Base-by-base conservation (phyloP, 2,797 vertebrate genomes). In the Denticeps clupeoides region DNA sequence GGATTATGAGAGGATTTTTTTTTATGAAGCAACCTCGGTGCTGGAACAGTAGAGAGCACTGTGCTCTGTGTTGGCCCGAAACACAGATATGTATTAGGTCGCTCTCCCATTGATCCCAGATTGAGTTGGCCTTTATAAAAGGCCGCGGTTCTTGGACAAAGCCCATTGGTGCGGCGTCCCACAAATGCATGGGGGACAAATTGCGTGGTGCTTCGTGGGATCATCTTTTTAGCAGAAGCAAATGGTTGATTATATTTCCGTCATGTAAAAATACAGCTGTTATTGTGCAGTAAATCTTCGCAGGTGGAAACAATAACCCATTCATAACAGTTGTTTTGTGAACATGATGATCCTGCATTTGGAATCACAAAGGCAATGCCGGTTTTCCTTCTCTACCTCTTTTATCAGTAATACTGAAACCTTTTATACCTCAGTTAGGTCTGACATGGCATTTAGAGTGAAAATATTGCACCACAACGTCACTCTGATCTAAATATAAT, bases 1-100 rank as follows among this genome's bases (percentile, higher is more conserved):
- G 63, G 47, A n/a, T 60, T 58, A 49, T 55, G 58, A 58, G 49
- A 53, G 56, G 47, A 53, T 56, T 59, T 49, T 33, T 6, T 37
- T 37, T 37, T 37, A 37, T 37, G 15, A 37, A 37, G 33, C n/a
- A n/a, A n/a, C n/a, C n/a, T n/a, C n/a, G n/a, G n/a, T n/a, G 33
- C 15, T 40, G 24, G 43, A 44, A 46, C 41, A 22, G 47, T 48
- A 4, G 27, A 57, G 62, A 61, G 69, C 63, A 62, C 53, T 53
- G 53, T 12, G 26, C 40, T 46, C 53, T 62, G 65, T 59, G 53
- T 45, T 26, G 23, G 31, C 16, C 28, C 26, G 48, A 49, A 45
- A 29, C 43, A 53, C 38, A 53, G 46, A 63, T 26, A 29, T 41
- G 41, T 55, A 56, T 53, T 42, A 35, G 51, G 56, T 47, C 41